Evolutionary conservation across 1,140 invertebrate species (phyloP), one percentile per base, ranked within the genome.

Genomic region (Scaptodrosophila lebanonensis): DNA sequence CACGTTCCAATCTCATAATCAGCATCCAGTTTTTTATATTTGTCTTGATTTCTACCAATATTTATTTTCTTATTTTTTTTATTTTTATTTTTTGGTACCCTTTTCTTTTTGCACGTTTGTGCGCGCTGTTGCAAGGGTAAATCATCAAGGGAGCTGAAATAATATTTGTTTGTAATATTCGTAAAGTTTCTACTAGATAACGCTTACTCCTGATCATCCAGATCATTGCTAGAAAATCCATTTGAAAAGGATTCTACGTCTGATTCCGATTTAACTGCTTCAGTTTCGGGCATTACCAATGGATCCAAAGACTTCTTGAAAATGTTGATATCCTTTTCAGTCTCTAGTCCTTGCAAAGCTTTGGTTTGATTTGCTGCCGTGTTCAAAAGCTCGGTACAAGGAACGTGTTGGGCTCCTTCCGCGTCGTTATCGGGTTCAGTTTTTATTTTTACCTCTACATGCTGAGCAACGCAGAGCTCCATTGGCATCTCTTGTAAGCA

Each of bases 391-490:
- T 75, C 75, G 0, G 66, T 66, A 32, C 75, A 75, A 12, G 43
- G 59, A 4, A 79, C 75, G 16, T 51, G 44, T 9, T 66, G 60
- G 15, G 82, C 75, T 0, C 32, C n/a, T n/a, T n/a, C n/a, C n/a
- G n/a, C n/a, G n/a, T n/a, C 12, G 1, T 79, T 66, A 7, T 72
- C 72, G 4, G 75, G 76, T n/a, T n/a, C n/a, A n/a, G n/a, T n/a
- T 52, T 79, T 76, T 40, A 82, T 18, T 20, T 83, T 83, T 2
- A 82, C 70, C 45, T 83, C 71, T 8, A 82, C 76, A 51, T 83
- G 76, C 45, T 82, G 76, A 11, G 83, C 75, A 0, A 70, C 70
- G 20, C 75, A 82, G 3, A 82, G 20, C 18, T 82, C 75, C 75
- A 82, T 82, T 3, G 75, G 75, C 1, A 52, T 25, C 36, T 82